Base-by-base conservation (phyloP, 1,140 invertebrate genomes). In the Phocides pigmalion region DNA sequence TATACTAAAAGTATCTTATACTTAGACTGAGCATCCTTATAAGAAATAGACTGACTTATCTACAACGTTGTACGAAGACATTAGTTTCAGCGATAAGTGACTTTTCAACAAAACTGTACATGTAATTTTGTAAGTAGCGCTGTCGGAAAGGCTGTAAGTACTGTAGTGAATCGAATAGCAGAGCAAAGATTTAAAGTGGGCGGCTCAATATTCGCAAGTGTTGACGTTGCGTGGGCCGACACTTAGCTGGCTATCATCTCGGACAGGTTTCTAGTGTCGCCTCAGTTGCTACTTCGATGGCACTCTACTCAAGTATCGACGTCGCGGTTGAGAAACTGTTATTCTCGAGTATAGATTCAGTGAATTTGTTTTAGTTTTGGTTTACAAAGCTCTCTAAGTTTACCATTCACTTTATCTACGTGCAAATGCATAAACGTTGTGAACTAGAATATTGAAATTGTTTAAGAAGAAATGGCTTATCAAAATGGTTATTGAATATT, bases 141-240 rank as follows among this genome's bases (percentile, higher is more conserved):
- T 50, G 25, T 50, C 47, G 20, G 12, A 50, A 50, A 50, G 28
- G 12, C 47, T 11, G 14, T n/a, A n/a, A n/a, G n/a, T n/a, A n/a
- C n/a, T n/a, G n/a, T 9, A 32, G 47, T 25, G 25, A 12, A 56
- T 22, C 51, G 37, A 56, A 42, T 25, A 42, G 37, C 50, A 58
- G 39, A 37, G 47, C 39, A 50, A 44, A 59, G 46, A 59, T 37
- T 53, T 25, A n/a, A 47, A 59, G 58, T 67, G 58, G 59, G 62
- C 59, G 59, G 64, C 59, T 58, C 64, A 70, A 70, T 67, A 75
- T 75, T 69, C 63, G 72, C 72, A 54, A 68, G 63, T 68, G 70
- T 65, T 41, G 70, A 72, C 35, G 62, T 14, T 32, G 32, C 53
- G 63, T 65, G 53, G 44, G 51, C 19, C 28, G 42, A 56, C 51